Percentiles rank a stretch among this genome's conserved stretches.
These are phyloP conservation scores for Oncorhynchus clarkii DNA, from an alignment of 2,113 vertebrate species.

Conservation along the genomic window DNA sequence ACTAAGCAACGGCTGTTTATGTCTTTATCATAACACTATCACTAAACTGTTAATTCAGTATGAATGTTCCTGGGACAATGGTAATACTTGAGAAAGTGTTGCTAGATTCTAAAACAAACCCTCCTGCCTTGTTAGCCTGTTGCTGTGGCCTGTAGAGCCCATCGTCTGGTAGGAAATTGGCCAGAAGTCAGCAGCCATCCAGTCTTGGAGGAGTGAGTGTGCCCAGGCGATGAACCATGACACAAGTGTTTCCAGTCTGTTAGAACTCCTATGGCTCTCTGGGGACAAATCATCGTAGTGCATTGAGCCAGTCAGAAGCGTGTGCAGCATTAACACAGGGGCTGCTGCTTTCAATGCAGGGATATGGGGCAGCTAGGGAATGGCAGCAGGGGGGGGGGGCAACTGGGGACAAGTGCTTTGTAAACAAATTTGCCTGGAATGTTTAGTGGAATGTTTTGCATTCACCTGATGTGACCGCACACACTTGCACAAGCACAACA, in stretches of 20 bases:
- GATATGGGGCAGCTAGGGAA: background rate
- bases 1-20: too few relatives aligned
- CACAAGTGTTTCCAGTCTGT: slow-evolving; percentile 1
- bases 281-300: background rate
- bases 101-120: too few relatives aligned
- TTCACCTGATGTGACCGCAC: slow-evolving; percentile 22
- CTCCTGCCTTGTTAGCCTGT: too few relatives aligned
- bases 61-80: too few relatives aligned
- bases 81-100: too few relatives aligned
- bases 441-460: slow-evolving; percentile 13
- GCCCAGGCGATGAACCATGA: slow-evolving; percentile 6
- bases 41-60: too few relatives aligned
- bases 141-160: background rate
- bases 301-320: background rate
- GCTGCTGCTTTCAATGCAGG: background rate
- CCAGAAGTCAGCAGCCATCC: background rate
- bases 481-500: background rate
- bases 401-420: slow-evolving; percentile 23
- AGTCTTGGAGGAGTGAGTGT: background rate
- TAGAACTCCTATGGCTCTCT: slow-evolving; percentile 12
- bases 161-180: background rate
- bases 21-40: too few relatives aligned
- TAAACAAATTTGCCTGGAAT: slow-evolving; percentile 45
- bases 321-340: too few relatives aligned
- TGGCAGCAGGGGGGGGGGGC: background rate